These are phyloP conservation scores for Drosophila sp. DNA, from an alignment of 1,140 invertebrate species.

Conservation along the genomic window DNA sequence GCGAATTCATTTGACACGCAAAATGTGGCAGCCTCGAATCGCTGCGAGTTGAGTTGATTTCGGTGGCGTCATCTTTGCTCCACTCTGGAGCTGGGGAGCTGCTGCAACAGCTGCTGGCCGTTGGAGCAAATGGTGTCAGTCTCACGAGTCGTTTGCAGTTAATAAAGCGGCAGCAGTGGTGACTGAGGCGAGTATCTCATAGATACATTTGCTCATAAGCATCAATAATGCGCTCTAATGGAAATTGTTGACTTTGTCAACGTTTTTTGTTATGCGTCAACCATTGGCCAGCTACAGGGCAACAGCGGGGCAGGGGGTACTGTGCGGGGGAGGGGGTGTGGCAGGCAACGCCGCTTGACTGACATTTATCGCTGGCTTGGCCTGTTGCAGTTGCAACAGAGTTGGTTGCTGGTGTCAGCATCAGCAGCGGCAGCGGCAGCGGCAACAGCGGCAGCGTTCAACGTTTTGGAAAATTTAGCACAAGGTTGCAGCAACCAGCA, in stretches of 20 bases:
- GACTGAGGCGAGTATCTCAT: slow-evolving; percentile 21
- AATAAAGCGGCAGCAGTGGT: slow-evolving; percentile 50
- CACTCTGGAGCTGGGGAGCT: slow-evolving; percentile 14
- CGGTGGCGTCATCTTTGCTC: slow-evolving; percentile 26
- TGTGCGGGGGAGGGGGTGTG: slow-evolving; percentile 33
- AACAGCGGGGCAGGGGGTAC: slow-evolving; percentile 19
- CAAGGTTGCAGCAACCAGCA: slow-evolving; percentile 76
- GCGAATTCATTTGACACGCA: slow-evolving; percentile 56
- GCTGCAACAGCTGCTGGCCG: slow-evolving; percentile 21
- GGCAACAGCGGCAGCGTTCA: slow-evolving; percentile 55
- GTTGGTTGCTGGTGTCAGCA: slow-evolving; percentile 51
- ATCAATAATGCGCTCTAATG: slow-evolving; percentile 79
- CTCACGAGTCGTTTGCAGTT: slow-evolving; percentile 58
- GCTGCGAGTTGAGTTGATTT: neutral
- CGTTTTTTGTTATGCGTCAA: slow-evolving; percentile 63
- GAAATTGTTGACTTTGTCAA: slow-evolving; percentile 64
- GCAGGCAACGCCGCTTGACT: slow-evolving; percentile 66
- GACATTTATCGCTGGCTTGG: slow-evolving; percentile 78
- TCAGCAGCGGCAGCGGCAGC: slow-evolving; percentile 31
- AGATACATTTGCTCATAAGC: slow-evolving; percentile 67
- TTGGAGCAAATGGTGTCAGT: slow-evolving; percentile 62
- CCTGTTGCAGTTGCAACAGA: slow-evolving; percentile 62
- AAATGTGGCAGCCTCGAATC: slow-evolving; percentile 33
- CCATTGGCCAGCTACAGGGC: slow-evolving; percentile 22
- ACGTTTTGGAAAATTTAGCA: slow-evolving; percentile 83